Base-by-base conservation (phyloP, 2,888 invertebrate species). In the Prosopocoilus inquinatus region DNA sequence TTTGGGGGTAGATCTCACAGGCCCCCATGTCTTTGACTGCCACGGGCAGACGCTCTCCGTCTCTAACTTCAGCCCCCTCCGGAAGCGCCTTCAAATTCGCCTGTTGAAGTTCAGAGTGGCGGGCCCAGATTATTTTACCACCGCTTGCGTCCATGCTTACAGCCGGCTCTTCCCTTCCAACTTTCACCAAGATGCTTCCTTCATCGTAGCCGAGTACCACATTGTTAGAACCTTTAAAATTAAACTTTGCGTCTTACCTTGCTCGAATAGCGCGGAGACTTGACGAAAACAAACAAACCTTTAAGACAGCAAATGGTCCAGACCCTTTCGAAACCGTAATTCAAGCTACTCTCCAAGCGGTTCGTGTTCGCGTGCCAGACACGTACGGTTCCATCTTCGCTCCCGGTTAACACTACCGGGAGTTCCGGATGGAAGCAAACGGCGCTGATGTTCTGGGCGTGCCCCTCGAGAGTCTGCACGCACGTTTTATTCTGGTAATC, bases 401-500 rank as follows among this genome's bases (percentile, higher is more conserved):
- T 96, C 1, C 97, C 99, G 0, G 96, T 97, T 64, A 99, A 79
- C 55, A 99, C 89, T 62, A 99, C 93, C 0, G 99, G 99, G 60
- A 99, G 80, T 74, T 98, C 98, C 0, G 99, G 98, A 79, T 99
- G 99, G 80, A 99, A 99, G 57, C 92, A 91, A 1, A 98, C 98
- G 0, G 92, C 90, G 1, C 92, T 89, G 50, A 99, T 94, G 73
- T 99, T 99, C 74, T 96, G 95, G 0, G 94, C 91, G 78, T 99
- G 99, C 0, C 98, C 91, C 78, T 98, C 97, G 58, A 99, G 80
- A 0, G 98, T 98, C 75, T 99, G 98, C 0, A 99, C 98, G 76
- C 98, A 99, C 0, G 96, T 97, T 80, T 99, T 99, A 78, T 98
- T 99, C 78, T 99, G 94, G 76, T 99, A 99, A 74, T 99, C 99